phyloP scores from a whole-genome alignment of 2,888 invertebrate genomes.

The Agrenia bidenticulata region DNA sequence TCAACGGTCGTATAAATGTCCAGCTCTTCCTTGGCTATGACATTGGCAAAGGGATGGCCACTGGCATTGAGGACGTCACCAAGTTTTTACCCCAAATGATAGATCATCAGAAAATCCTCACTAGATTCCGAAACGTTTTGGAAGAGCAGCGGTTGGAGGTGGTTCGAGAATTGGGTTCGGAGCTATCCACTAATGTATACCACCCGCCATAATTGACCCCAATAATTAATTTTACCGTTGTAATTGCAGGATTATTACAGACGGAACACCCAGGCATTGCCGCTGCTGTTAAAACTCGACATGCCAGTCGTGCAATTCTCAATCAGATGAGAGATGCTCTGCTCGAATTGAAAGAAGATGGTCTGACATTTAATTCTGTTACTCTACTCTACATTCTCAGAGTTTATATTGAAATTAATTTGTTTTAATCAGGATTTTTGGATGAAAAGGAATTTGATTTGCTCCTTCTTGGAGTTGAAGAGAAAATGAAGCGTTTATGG shows the following conservation, averaged over 20 bases:
- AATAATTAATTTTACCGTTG: too few relatives aligned
- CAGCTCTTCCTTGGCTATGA: constrained; percentile 65
- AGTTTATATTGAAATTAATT: too few relatives aligned
- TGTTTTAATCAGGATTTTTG: constrained; percentile 58
- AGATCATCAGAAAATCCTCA: constrained; percentile 56
- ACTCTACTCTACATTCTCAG: too few relatives aligned
- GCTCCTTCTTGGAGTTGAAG: constrained; percentile 61
- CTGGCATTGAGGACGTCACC: constrained; percentile 64
- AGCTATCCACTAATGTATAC: too few relatives aligned
- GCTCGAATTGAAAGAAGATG: constrained; percentile 61
- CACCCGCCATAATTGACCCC: too few relatives aligned
- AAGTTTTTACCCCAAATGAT: constrained; percentile 61
- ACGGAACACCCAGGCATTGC: constrained; percentile 65
- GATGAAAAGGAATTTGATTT: constrained; percentile 63
- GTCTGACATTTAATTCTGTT: constrained; percentile 36
- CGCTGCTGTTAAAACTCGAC: constrained; percentile 66
- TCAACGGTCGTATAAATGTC: constrained; percentile 62
- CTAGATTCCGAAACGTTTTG: constrained; percentile 51
- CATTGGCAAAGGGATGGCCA: constrained; percentile 65
- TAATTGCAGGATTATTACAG: constrained; percentile 59
- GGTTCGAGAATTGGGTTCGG: constrained; percentile 57
- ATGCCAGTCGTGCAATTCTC: constrained; percentile 65
- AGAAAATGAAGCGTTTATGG: constrained; percentile 59
- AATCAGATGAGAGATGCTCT: constrained; percentile 64
- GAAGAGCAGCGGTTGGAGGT: constrained; percentile 57